These are phyloP conservation scores for Stichopus horrens DNA, from an alignment of 53 echinoderm and acorn worm species.

Conservation along the genomic window DNA sequence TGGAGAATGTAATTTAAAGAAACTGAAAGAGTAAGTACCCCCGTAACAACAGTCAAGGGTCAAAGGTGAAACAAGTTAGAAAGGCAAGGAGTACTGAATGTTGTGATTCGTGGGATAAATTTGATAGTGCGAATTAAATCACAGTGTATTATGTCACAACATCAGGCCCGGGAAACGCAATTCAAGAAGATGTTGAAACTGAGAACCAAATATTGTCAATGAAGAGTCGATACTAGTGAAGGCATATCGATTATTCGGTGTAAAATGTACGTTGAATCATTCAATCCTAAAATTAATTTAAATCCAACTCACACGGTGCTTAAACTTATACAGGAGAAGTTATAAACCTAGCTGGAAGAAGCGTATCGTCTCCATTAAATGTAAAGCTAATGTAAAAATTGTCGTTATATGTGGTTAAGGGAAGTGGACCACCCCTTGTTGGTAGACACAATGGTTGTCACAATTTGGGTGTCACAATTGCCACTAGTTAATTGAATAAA, in stretches of 20 bases:
- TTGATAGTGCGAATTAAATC: not conserved
- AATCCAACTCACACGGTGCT: too few species aligned
- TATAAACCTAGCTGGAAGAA: too few species aligned
- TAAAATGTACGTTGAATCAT: not conserved
- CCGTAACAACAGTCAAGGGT: not conserved
- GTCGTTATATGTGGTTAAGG: slow-evolving; percentile 19
- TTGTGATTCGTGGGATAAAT: not conserved
- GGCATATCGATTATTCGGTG: not conserved
- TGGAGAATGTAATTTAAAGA: too few species aligned
- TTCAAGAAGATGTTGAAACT: slow-evolving; percentile 4
- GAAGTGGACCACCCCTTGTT: slow-evolving; percentile 16
- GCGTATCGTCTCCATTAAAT: too few species aligned
- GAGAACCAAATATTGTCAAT: not conserved
- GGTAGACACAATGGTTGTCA: too few species aligned
- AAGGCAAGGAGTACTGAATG: not conserved
- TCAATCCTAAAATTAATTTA: too few species aligned
- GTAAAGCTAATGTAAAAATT: too few species aligned
- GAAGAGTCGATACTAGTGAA: slow-evolving; percentile 6
- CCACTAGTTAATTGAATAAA: slow-evolving; percentile 25
- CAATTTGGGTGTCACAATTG: slow-evolving; percentile 6
- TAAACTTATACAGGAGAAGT: too few species aligned
- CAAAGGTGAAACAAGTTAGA: slow-evolving; percentile 10
- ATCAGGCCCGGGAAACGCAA: not conserved
- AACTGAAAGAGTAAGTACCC: too few species aligned
- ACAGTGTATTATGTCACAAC: slow-evolving; percentile 22